These are phyloP conservation scores for Sylvia borin DNA, from an alignment of 2,797 vertebrate species.

Conservation along the genomic window DNA sequence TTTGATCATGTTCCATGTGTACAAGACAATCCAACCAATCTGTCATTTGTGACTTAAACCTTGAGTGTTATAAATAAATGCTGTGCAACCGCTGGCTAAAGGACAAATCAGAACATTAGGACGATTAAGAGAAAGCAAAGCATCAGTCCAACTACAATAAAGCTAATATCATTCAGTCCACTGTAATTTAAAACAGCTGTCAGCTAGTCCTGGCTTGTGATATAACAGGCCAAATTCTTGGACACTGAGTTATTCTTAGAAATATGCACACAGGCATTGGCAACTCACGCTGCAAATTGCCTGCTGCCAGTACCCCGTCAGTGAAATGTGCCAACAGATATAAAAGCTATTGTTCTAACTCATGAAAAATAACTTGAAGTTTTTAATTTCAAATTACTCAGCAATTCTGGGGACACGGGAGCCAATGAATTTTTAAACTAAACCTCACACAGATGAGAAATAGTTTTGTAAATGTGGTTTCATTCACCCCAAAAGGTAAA, in stretches of 20 bases:
- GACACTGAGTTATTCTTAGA: constrained; percentile 84
- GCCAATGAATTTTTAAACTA: constrained; percentile 23
- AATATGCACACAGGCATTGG: constrained; percentile 75
- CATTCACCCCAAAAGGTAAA: neutral
- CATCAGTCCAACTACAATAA: constrained; percentile 68
- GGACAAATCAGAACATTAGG: constrained; percentile 70
- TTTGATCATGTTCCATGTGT: constrained; percentile 68
- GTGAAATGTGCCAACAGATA: constrained; percentile 72
- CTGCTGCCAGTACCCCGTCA: constrained; percentile 79
- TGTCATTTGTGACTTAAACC: constrained; percentile 71
- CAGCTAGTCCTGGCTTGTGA: constrained; percentile 68
- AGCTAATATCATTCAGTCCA: constrained; percentile 70
- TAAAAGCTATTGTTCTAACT: constrained; percentile 74
- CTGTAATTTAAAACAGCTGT: constrained; percentile 80
- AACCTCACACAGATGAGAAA: neutral
- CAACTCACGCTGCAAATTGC: constrained; percentile 71
- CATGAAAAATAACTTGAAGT: constrained; percentile 74
- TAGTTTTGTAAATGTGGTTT: neutral
- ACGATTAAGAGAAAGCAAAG: constrained; percentile 62
- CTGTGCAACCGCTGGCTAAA: constrained; percentile 55
- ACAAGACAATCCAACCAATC: constrained; percentile 64
- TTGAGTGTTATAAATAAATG: constrained; percentile 72
- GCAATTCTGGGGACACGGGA: constrained; percentile 7
- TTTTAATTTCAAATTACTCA: constrained; percentile 76
- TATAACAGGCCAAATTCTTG: constrained; percentile 79